Evolutionary conservation across 2,113 vertebrate genomes (phyloP).

Genomic region (Oenanthe oenanthe): DNA sequence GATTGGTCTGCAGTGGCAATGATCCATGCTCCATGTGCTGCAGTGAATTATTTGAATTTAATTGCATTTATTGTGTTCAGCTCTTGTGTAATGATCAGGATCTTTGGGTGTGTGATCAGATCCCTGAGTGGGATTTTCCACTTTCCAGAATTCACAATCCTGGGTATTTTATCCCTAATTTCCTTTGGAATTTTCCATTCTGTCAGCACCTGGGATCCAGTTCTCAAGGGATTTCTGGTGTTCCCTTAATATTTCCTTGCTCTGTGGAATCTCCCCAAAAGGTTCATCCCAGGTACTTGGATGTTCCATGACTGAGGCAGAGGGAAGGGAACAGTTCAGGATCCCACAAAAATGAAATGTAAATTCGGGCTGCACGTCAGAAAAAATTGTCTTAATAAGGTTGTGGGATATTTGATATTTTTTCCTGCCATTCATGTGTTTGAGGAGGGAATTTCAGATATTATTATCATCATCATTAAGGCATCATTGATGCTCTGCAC

Average conservation of each 20-base stretch:
- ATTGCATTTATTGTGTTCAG: not conserved
- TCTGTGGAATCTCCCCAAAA: not conserved
- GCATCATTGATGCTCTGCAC: not conserved
- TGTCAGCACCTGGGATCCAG: accelerated
- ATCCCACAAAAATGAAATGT: not conserved
- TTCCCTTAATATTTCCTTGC: not conserved
- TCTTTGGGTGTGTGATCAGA: not conserved
- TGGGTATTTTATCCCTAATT: not conserved
- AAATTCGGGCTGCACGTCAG: not conserved
- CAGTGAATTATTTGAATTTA: not conserved
- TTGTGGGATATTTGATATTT: not conserved
- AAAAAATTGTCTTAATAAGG: not conserved
- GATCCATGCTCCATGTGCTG: not conserved
- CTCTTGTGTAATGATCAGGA: not conserved
- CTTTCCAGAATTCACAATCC: not conserved
- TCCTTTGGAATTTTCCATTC: not conserved
- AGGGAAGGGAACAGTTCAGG: not conserved
- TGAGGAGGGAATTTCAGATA: not conserved
- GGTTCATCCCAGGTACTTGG: not conserved
- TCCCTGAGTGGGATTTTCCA: not conserved
- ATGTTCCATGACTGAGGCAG: not conserved
- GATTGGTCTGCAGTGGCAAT: not conserved
- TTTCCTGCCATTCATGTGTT: not conserved
- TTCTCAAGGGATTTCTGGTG: not conserved
- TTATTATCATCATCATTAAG: slow-evolving; percentile 23